A percentile compares a stretch with the other conserved stretches of the same genome.
These are phyloP conservation scores for Odontesthes bonariensis DNA, from an alignment of 2,113 vertebrate genomes.

Conservation along the genomic window DNA sequence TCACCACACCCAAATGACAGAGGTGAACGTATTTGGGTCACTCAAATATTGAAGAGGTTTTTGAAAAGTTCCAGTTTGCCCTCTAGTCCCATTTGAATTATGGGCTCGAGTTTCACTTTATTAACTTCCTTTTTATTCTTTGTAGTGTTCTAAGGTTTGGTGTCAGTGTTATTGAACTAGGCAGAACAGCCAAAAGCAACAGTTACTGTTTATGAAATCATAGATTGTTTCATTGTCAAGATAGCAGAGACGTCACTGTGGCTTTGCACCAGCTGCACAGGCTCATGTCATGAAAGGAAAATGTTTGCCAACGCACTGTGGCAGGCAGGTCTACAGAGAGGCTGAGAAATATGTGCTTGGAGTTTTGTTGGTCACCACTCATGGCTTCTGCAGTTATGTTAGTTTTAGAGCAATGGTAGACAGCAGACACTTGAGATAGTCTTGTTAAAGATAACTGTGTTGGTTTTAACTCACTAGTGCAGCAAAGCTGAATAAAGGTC, in stretches of 20 bases:
- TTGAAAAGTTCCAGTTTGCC: conserved; percentile 47
- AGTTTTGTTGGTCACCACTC: conserved; percentile 45
- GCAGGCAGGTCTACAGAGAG: conserved; percentile 14
- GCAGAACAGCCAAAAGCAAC: conserved; percentile 19
- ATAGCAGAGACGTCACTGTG: conserved; percentile 40
- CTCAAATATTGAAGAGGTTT: conserved; percentile 19
- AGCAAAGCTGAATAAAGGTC: conserved; percentile 20
- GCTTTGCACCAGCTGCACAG: conserved; percentile 20
- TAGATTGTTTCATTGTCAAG: conserved; percentile 51
- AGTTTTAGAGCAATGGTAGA: not conserved
- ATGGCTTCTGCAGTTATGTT: conserved; percentile 28
- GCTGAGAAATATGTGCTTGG: conserved; percentile 45
- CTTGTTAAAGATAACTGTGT: conserved; percentile 29
- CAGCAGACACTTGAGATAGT: not conserved
- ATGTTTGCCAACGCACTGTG: conserved; percentile 34
- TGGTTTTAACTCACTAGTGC: conserved; percentile 9
- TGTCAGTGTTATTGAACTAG: conserved; percentile 28
- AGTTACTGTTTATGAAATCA: conserved; percentile 46
- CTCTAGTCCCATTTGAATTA: conserved; percentile 43
- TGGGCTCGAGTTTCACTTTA: conserved; percentile 51
- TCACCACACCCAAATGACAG: conserved; percentile 46
- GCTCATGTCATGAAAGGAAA: conserved; percentile 47
- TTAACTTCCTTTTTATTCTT: conserved; percentile 32
- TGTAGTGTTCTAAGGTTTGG: conserved; percentile 10
- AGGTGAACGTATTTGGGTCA: conserved; percentile 62